phyloP scores from a whole-genome alignment of 2,797 vertebrate species.

The Champsocephalus gunnari region DNA sequence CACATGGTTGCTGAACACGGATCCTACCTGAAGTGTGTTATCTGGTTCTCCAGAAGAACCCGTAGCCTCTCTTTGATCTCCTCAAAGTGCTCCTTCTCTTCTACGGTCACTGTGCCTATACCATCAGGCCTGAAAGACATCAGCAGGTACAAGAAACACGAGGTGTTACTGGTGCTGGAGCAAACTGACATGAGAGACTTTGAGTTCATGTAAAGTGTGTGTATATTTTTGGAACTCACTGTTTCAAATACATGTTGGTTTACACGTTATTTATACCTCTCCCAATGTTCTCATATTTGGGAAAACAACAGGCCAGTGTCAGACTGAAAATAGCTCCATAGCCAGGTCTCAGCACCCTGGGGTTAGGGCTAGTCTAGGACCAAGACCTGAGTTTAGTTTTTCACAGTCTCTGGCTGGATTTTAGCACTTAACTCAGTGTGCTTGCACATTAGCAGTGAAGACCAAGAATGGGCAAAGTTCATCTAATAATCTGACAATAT shows the following conservation, averaged over 20 bases:
- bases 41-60: slow-evolving; percentile 97
- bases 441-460: not conserved
- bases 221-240: not conserved
- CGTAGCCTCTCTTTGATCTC: slow-evolving; percentile 97
- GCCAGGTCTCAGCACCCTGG: not conserved
- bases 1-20: not conserved
- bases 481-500: not conserved
- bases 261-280: not conserved
- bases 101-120: slow-evolving; percentile 94
- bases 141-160: not conserved
- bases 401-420: not conserved
- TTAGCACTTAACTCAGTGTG: not conserved
- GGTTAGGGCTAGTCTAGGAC: not conserved
- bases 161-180: not conserved
- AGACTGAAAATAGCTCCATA: not conserved
- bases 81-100: slow-evolving; percentile 96
- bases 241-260: not conserved
- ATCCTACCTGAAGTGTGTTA: slow-evolving; percentile 95
- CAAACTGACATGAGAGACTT: not conserved
- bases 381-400: not conserved
- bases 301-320: not conserved
- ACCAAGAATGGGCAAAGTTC: not conserved
- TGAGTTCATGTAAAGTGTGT: not conserved
- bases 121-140: slow-evolving; percentile 91
- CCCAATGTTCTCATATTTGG: not conserved